A percentile compares a stretch with the other conserved stretches of the same genome.
Conservation (phyloP, 2,888 invertebrate species). For the Alentia gelatinosa region DNA sequence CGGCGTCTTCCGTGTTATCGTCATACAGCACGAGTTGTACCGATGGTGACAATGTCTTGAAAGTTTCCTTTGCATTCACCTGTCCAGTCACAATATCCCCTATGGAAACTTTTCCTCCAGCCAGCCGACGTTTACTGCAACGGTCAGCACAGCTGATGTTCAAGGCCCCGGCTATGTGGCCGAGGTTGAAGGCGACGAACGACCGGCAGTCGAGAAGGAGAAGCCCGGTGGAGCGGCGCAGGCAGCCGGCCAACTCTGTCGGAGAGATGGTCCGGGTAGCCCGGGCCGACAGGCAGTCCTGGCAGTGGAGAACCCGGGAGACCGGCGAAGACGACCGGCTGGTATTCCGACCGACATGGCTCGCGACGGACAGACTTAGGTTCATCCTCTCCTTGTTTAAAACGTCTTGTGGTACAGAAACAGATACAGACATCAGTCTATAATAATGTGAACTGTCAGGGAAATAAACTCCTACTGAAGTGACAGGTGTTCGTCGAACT, state of each 20-base stretch:
- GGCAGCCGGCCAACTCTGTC: constrained; percentile 26
- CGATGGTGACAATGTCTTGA: constrained; percentile 77
- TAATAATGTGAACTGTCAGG: not conserved
- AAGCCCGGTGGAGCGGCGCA: constrained; percentile 68
- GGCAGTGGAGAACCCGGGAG: constrained; percentile 38
- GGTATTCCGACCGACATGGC: constrained; percentile 9
- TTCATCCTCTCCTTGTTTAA: constrained; percentile 47
- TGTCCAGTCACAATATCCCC: constrained; percentile 86
- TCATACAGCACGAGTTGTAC: constrained; percentile 87
- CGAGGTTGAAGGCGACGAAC: constrained; percentile 87
- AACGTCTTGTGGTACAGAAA: not conserved
- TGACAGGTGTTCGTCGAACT: too few relatives aligned
- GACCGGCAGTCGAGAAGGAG: constrained; percentile 86
- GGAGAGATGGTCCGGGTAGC: constrained; percentile 22
- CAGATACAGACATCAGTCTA: constrained; percentile 33
- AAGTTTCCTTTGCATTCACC: constrained; percentile 83
- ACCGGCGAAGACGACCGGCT: constrained; percentile 31
- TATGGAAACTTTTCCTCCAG: constrained; percentile 85
- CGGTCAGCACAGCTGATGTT: constrained; percentile 88
- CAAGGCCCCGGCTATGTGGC: constrained; percentile 85
- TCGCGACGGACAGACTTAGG: constrained; percentile 25
- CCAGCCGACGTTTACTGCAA: constrained; percentile 86
- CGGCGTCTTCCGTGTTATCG: constrained; percentile 85
- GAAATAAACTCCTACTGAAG: too few relatives aligned
- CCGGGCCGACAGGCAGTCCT: constrained; percentile 29